Conservation (phyloP, 1,140 invertebrate genomes). For the Hydropsyche tenuis region DNA sequence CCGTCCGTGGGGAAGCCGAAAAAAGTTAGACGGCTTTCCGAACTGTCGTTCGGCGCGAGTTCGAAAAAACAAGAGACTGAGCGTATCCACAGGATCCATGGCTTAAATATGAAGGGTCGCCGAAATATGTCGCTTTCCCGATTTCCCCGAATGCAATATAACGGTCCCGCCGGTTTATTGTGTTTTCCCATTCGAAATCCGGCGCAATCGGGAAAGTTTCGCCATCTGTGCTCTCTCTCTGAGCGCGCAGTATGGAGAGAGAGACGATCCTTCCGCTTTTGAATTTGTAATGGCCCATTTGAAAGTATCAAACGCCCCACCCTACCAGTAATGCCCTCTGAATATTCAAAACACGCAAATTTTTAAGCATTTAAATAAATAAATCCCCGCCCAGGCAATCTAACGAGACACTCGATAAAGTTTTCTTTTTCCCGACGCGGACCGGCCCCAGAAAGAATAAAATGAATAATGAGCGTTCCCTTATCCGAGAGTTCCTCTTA, state of each 20-base stretch:
- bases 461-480: slow-evolving; percentile 30
- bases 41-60: background rate
- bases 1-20: background rate
- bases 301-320: slow-evolving; percentile 28
- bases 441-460: slow-evolving; percentile 9
- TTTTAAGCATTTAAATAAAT: slow-evolving; percentile 36
- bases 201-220: slow-evolving; percentile 35
- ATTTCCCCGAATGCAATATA: slow-evolving; percentile 21
- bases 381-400: slow-evolving; percentile 21
- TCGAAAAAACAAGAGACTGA: background rate
- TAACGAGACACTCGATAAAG: slow-evolving; percentile 34
- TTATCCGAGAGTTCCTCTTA: slow-evolving; percentile 2
- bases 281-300: slow-evolving; percentile 37
- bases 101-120: slow-evolving; percentile 19
- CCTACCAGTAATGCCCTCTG: slow-evolving; percentile 5
- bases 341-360: slow-evolving; percentile 36
- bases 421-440: slow-evolving; percentile 6
- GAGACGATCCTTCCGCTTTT: slow-evolving; percentile 23
- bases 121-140: slow-evolving; percentile 1
- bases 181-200: slow-evolving; percentile 31
- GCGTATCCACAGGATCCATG: background rate
- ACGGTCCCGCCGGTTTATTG: slow-evolving; percentile 30
- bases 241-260: background rate
- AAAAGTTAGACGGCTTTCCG: no score
- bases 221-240: slow-evolving; percentile 29